Evolutionary conservation across 2,888 invertebrate genomes (phyloP).

Genomic region (Leistus spinibarbis): DNA sequence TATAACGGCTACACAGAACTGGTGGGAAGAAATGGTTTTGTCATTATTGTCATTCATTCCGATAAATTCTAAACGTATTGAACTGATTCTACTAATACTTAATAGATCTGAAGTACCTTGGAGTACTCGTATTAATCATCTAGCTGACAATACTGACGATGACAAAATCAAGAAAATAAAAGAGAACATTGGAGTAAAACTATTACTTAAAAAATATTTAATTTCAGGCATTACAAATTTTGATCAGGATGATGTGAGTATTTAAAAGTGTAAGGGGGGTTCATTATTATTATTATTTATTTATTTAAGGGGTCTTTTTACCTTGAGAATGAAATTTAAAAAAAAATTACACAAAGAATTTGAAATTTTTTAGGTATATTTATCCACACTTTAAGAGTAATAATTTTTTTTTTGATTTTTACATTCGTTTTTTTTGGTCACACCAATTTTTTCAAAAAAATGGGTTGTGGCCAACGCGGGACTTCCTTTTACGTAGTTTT

Average conservation of each 20-base stretch:
- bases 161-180: constrained; percentile 53
- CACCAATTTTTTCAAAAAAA: too few relatives aligned
- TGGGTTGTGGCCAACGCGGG: too few relatives aligned
- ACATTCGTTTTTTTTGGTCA: too few relatives aligned
- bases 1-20: not conserved
- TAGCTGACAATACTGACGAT: constrained; percentile 46
- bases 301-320: not conserved
- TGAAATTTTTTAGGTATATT: too few relatives aligned
- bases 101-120: constrained; percentile 50
- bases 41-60: constrained; percentile 54
- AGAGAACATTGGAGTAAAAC: constrained; percentile 55
- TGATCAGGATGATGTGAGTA: constrained; percentile 50
- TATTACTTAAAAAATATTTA: constrained; percentile 57
- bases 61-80: constrained; percentile 49
- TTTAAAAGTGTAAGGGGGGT: too few relatives aligned
- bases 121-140: constrained; percentile 47
- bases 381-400: too few relatives aligned
- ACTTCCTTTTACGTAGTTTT: too few relatives aligned
- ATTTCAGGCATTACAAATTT: constrained; percentile 53
- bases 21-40: constrained; percentile 53
- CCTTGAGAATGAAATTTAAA: too few relatives aligned
- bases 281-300: not conserved
- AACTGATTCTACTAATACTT: constrained; percentile 46
- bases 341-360: too few relatives aligned
- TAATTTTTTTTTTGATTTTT: too few relatives aligned